phyloP scores from a whole-genome alignment of 2,888 invertebrate genomes.

The Argyra leucocephala region DNA sequence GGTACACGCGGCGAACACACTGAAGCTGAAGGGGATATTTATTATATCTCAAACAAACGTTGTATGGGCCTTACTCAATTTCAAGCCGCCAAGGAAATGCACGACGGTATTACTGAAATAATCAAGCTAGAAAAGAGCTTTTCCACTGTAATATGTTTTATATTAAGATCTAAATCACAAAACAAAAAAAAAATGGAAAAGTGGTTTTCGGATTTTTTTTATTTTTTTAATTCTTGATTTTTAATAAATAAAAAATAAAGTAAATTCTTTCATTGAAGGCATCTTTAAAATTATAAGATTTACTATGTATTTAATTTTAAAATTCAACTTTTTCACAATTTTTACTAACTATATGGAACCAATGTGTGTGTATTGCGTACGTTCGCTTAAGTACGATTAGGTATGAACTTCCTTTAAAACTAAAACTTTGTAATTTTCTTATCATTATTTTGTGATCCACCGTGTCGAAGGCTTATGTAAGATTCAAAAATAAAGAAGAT shows the following conservation, averaged over 20 bases:
- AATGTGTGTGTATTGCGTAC: too few species aligned
- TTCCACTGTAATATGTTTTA: conserved; percentile 45
- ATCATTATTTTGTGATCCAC: too few species aligned
- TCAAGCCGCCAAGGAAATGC: conserved; percentile 86
- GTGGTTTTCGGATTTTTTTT: background rate
- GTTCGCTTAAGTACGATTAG: too few species aligned
- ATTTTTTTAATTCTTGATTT: conserved; percentile 3
- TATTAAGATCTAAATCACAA: background rate
- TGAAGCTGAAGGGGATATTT: conserved; percentile 89
- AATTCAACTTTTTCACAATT: too few species aligned
- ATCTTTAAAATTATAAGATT: background rate
- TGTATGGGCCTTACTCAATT: conserved; percentile 95
- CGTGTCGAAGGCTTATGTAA: too few species aligned
- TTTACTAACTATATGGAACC: too few species aligned
- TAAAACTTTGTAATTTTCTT: too few species aligned
- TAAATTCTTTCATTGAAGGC: background rate
- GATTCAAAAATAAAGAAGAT: too few species aligned
- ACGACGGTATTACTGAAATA: conserved; percentile 89
- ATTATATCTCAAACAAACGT: conserved; percentile 95
- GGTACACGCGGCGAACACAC: conserved; percentile 94
- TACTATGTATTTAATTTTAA: conserved; percentile 2
- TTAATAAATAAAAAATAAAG: background rate
- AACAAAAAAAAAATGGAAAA: too few species aligned
- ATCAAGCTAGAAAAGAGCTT: conserved; percentile 89
- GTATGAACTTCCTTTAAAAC: too few species aligned